Evolutionary conservation across 2,888 invertebrate genomes (phyloP).

Genomic region (Microctonus aethiopoides): DNA sequence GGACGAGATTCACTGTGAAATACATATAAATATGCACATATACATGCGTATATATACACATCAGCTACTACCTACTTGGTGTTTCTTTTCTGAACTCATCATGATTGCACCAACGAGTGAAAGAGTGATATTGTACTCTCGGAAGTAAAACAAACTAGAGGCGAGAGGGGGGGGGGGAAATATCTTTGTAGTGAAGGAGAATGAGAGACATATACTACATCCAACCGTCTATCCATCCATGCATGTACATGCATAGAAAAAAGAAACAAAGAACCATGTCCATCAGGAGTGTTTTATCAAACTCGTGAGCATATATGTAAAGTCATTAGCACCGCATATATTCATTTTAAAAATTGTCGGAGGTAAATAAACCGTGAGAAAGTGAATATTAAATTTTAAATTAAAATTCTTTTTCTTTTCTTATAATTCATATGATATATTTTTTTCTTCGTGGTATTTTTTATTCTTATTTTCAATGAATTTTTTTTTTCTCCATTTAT

Average conservation of each 20-base stretch:
- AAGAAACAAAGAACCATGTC: neutral
- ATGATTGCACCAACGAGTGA: neutral
- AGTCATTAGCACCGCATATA: constrained; percentile 13
- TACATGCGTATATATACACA: no score
- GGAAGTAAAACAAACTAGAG: constrained; percentile 9
- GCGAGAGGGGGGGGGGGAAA: neutral
- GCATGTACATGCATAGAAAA: neutral
- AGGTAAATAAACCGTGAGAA: constrained; percentile 17
- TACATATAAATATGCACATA: constrained; percentile 1
- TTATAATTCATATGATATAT: no score
- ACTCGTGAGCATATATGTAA: constrained; percentile 4
- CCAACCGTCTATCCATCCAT: no score
- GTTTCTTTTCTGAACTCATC: neutral
- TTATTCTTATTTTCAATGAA: neutral
- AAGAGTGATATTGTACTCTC: neutral
- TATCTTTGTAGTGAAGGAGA: neutral
- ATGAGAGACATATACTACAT: neutral
- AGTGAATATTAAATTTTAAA: constrained; percentile 3
- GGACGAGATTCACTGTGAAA: constrained; percentile 31
- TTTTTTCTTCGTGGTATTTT: no score
- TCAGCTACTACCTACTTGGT: neutral
- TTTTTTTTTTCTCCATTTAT: neutral
- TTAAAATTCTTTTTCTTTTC: neutral
- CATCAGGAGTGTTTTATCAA: constrained; percentile 6
- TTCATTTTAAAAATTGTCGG: neutral